Evolutionary conservation across 2,797 vertebrate species (phyloP), one percentile per base, ranked within the genome.

Genomic region (Acanthis flammea): DNA sequence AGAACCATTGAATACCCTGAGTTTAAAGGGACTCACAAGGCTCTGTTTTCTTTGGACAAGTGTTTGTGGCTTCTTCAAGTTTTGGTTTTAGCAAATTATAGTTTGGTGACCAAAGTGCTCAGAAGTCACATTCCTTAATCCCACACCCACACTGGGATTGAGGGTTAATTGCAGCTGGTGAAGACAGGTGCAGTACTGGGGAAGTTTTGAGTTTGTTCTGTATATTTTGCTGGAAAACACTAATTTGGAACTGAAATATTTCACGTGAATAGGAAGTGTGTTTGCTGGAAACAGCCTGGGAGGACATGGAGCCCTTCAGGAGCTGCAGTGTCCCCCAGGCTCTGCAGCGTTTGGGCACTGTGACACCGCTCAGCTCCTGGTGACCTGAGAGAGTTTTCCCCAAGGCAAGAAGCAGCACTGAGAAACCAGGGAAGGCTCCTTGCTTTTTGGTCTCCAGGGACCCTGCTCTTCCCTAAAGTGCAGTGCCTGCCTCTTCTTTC

Each of bases 221-320:
- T n/a, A 4, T 4, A 12, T 33, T 83, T 77, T 80, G 8, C 45
- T 71, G 31, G 61, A 47, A 85, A 87, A 79, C 8, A 15, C 5
- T 51, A 0, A n/a, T 53, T 37, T 71, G 33, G 30, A n/a, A 58
- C 19, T 22, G 19, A 31, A 71, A 51, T 22, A 30, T 25, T 74
- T 70, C 45, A 28, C 0, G 0, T 7, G 25, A 22, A 1, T 12
- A 47, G 66, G 19, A 39, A 39, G 35, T 41, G 17, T 1, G 2
- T 45, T 63, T 30, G 9, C 33, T 47, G 39, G 31, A 67, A 35
- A 82, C 45, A 74, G 17, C 14, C 31, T 14, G 37, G 19, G n/a
- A 93, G 33, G 53, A 35, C 14, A 0, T 17, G 6, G 7, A 89
- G 35, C 41, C 48, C 75, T 54, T 17, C 16, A 18, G 51, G 61